Evolutionary conservation across 2,113 vertebrate species (phyloP), one percentile per base, ranked within the genome.

Genomic region (Toxotes chatareus): DNA sequence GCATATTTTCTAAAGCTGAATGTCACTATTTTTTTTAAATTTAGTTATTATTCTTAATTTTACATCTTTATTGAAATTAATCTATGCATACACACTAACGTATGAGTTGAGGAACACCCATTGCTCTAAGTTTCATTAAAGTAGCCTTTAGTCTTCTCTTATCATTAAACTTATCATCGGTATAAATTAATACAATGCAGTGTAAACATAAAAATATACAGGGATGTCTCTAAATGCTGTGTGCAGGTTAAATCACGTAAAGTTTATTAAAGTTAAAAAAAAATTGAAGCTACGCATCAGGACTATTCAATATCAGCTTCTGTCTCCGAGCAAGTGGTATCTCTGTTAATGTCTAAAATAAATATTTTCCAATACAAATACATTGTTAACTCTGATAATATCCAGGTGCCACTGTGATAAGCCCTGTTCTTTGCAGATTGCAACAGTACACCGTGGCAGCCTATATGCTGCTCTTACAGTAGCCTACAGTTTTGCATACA

Each of bases 361-460:
- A 47, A 71, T 68, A 79, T 83, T 68, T 79, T 34, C 32, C 17
- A 10, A 63, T n/a, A 38, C 40, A 65, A 68, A 74, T 14, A 17
- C 23, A 57, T 40, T n/a, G 63, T 71, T 66, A 36, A 14, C 46
- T 73, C 13, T 67, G 60, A 75, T 85, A 76, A 84, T 84, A 80
- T 73, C 73, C 71, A 82, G 77, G 81, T 86, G 63, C 36, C 38
- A 70, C 64, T 83, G 81, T 55, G 61, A 61, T 79, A 62, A 84
- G 6, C 79, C 73, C 49, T 71, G 66, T 51, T 72, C 63, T 73
- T 36, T 84, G n/a, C 72, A 76, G 44, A 80, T 62, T 61, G 72
- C 75, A 79, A 42, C 2, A 38, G 44, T 5, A 59, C n/a, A 71
- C 23, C 46, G 63, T 74, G 70, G 53, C 53, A 70, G 74, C 42